Evolutionary conservation across 2,888 invertebrate species (phyloP), one percentile per base, ranked within the genome.

Genomic region (Flabesymbios commensalis): DNA sequence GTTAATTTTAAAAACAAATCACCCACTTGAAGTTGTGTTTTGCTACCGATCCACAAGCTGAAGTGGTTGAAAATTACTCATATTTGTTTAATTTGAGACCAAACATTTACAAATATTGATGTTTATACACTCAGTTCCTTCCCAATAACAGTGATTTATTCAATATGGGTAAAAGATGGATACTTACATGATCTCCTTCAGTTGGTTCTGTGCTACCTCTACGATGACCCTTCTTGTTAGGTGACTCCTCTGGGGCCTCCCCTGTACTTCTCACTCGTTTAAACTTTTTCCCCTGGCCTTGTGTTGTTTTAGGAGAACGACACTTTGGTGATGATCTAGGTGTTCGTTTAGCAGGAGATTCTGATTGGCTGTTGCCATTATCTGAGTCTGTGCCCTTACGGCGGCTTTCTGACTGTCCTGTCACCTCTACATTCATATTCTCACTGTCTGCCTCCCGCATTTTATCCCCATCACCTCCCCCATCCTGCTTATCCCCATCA

Each of bases 181-280:
- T n/a, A n/a, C n/a, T n/a, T n/a, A n/a, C n/a, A n/a, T n/a, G n/a
- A n/a, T n/a, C n/a, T n/a, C n/a, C n/a, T n/a, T n/a, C n/a, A n/a
- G n/a, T n/a, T n/a, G n/a, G n/a, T n/a, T n/a, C n/a, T n/a, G n/a
- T n/a, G n/a, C n/a, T n/a, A n/a, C n/a, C n/a, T n/a, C n/a, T n/a
- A n/a, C n/a, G n/a, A 33, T 45, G 47, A 31, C 53, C 41, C 29
- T 60, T 63, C 14, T 55, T 63, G 7, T 42, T 64, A 7, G 52
- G 51, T 4, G 64, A 56, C 47, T 63, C 64, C 24, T 56, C 60
- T 2, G 47, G 43, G 17, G 32, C 60, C 19, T 64, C 64, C 3
- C 60, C 57, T n/a, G 28, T 41, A 36, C 58, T 64, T 17, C 57
- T 49, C n/a, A 57, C 28, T 2, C 57, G 49, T 28, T 61, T 61